phyloP scores from a whole-genome alignment of 2,797 vertebrate genomes.

The Taeniopygia guttata region DNA sequence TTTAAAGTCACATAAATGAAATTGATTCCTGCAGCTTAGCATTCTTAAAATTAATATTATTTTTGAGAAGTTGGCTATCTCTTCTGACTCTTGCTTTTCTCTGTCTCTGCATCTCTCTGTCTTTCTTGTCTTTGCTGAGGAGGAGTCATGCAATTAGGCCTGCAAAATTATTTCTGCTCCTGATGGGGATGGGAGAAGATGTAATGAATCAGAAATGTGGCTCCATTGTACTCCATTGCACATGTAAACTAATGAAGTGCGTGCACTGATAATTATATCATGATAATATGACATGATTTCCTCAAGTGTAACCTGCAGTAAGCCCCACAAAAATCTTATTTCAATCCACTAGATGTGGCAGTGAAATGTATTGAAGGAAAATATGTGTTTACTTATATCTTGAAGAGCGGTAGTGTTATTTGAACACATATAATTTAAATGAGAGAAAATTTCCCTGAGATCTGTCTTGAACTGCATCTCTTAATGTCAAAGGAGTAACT shows the following conservation, averaged over 20 bases:
- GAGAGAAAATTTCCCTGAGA: neutral
- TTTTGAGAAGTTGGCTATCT: neutral
- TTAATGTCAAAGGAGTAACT: neutral
- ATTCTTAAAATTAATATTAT: neutral
- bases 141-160: neutral
- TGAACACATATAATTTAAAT: neutral
- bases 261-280: neutral
- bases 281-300: neutral
- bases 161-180: neutral
- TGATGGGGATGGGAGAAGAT: neutral
- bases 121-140: neutral
- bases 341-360: neutral
- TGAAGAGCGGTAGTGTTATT: neutral
- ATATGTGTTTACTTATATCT: neutral
- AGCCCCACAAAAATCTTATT: neutral
- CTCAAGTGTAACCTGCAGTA: neutral
- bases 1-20: neutral
- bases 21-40: neutral
- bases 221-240: neutral
- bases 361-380: neutral
- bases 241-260: neutral
- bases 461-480: neutral
- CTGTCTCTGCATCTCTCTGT: neutral
- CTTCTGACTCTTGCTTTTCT: neutral
- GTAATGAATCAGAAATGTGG: neutral